Percentiles rank a stretch among this genome's conserved stretches.
Evolutionary conservation across 2,888 invertebrate species (phyloP).

Genomic region (Platycnemis pennipes): DNA sequence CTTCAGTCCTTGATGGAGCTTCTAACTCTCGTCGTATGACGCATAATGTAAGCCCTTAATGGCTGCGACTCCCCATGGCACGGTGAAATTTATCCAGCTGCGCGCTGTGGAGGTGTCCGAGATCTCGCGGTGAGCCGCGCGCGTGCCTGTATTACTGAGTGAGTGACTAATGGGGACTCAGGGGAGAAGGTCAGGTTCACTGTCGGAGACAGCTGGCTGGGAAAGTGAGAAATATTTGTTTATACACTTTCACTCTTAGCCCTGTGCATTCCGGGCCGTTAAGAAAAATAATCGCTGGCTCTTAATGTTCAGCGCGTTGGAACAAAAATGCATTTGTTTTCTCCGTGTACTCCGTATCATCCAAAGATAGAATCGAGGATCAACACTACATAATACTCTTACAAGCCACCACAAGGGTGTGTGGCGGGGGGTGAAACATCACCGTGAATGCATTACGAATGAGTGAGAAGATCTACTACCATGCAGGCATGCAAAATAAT

Average conservation of each 20-base stretch:
- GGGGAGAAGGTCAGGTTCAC: constrained; percentile 4
- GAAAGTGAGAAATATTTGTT: constrained; percentile 2
- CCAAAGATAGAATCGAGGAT: too few relatives aligned
- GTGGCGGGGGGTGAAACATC: too few relatives aligned
- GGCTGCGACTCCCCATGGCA: background rate
- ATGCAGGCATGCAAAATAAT: too few relatives aligned
- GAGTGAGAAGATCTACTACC: too few relatives aligned
- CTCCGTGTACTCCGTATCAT: too few relatives aligned
- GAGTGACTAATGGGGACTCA: background rate
- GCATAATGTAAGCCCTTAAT: background rate
- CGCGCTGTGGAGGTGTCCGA: background rate
- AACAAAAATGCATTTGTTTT: background rate
- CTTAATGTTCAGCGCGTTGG: background rate
- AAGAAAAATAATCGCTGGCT: background rate
- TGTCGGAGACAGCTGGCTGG: background rate
- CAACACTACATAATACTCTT: too few relatives aligned
- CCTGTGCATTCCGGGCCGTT: background rate
- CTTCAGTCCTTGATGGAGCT: background rate
- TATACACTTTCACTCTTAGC: background rate
- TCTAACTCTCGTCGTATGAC: background rate
- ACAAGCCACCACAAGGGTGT: too few relatives aligned
- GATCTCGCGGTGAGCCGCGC: background rate
- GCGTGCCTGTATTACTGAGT: background rate
- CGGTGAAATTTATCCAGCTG: background rate
- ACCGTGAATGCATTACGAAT: too few relatives aligned